phyloP scores from a whole-genome alignment of 2,888 invertebrate genomes.

The Plebejus argus region DNA sequence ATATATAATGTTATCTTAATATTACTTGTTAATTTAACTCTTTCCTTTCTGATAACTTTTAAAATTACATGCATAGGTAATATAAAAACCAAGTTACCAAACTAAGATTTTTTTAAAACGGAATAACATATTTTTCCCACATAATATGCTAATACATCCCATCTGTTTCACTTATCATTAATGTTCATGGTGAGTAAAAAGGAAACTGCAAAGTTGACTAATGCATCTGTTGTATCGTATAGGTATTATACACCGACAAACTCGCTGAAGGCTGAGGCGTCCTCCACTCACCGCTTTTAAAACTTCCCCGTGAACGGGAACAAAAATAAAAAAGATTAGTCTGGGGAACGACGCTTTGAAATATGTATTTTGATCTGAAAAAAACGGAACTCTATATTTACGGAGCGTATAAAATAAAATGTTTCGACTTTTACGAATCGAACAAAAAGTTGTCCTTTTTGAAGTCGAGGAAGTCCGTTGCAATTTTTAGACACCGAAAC shows the following conservation, averaged over 20 bases:
- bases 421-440: not conserved
- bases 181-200: not conserved
- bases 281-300: slow-evolving; percentile 24
- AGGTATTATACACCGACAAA: not conserved
- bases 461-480: not conserved
- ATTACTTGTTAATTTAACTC: too few species aligned
- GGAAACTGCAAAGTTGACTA: slow-evolving; percentile 9
- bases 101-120: too few species aligned
- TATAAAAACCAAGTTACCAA: too few species aligned
- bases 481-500: not conserved
- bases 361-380: slow-evolving; percentile 14
- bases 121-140: too few species aligned
- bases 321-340: slow-evolving; percentile 26
- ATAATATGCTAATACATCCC: not conserved
- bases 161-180: not conserved
- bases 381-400: not conserved
- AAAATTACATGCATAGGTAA: too few species aligned
- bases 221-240: slow-evolving; percentile 16
- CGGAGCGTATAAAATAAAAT: not conserved
- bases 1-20: too few species aligned
- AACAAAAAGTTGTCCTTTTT: not conserved
- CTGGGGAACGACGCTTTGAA: slow-evolving; percentile 21
- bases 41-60: too few species aligned
- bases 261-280: slow-evolving; percentile 24
- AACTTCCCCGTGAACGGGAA: slow-evolving; percentile 18